phyloP scores from a whole-genome alignment of 2,888 invertebrate species.

The Octodonta nipae region DNA sequence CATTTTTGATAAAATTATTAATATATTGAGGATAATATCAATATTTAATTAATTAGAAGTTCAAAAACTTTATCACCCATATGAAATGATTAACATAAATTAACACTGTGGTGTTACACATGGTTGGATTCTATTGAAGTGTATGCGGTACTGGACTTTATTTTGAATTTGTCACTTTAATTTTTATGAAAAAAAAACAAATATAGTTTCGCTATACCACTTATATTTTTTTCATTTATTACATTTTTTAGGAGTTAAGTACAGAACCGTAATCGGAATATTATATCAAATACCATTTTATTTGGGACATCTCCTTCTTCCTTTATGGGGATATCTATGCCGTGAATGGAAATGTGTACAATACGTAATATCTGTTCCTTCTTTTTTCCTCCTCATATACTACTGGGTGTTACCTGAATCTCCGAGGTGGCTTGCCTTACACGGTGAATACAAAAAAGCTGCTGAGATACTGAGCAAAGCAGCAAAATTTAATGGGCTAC shows the following conservation, averaged over 20 bases:
- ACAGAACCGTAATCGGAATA: conserved; percentile 42
- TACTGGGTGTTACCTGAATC: conserved; percentile 64
- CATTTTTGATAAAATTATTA: too few species aligned
- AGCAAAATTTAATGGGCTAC: conserved; percentile 38
- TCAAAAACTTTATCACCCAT: too few species aligned
- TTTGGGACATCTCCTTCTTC: conserved; percentile 34
- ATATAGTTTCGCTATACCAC: too few species aligned
- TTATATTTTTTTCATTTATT: too few species aligned
- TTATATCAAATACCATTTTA: conserved; percentile 46
- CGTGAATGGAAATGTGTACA: conserved; percentile 44
- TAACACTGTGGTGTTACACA: too few species aligned
- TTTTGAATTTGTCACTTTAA: too few species aligned
- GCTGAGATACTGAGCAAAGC: conserved; percentile 46
- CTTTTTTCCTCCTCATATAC: conserved; percentile 44
- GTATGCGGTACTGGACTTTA: too few species aligned
- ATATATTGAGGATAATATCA: too few species aligned
- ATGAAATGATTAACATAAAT: too few species aligned
- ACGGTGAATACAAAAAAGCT: conserved; percentile 49
- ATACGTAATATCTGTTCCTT: conserved; percentile 43
- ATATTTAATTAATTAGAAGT: too few species aligned
- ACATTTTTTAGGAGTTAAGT: conserved; percentile 32
- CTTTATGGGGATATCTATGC: conserved; percentile 29
- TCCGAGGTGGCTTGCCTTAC: conserved; percentile 61
- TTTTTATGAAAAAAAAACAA: too few species aligned
- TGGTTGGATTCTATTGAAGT: too few species aligned